These are phyloP conservation scores for Subacronicta megacephala DNA, from an alignment of 2,888 invertebrate genomes.

Conservation along the genomic window DNA sequence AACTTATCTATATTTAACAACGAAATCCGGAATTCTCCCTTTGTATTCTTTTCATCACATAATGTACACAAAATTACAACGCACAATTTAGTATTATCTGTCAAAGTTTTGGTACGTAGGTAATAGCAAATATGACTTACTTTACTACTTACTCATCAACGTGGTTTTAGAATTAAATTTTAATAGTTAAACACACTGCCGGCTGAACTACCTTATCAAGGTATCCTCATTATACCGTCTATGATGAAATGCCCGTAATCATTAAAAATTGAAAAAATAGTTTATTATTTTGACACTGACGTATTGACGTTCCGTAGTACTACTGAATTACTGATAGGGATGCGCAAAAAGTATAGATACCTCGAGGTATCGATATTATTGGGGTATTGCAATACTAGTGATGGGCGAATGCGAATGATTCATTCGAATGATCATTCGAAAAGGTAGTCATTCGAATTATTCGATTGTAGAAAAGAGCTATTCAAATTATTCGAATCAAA, in stretches of 20 bases:
- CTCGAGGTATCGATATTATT: no score
- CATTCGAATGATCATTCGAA: no score
- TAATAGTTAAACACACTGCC: conserved; percentile 48
- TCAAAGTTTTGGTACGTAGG: neutral
- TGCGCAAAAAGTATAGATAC: no score
- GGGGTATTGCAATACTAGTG: no score
- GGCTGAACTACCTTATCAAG: conserved; percentile 56
- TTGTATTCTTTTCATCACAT: no score
- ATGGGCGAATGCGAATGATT: no score
- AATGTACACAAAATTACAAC: conserved; percentile 3
- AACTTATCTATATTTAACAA: no score
- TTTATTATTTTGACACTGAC: conserved; percentile 39
- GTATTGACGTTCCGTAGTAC: neutral
- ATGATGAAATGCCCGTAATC: conserved; percentile 63
- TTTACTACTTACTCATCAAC: conserved; percentile 30
- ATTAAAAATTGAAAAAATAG: conserved; percentile 35
- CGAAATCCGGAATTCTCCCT: no score
- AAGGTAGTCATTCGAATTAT: no score
- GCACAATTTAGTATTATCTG: conserved; percentile 8
- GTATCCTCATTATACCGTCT: neutral
- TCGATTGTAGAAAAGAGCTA: no score
- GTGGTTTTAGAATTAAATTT: conserved; percentile 39
- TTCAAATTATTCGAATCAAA: no score
- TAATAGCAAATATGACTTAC: conserved; percentile 17
- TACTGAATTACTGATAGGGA: no score